Evolutionary conservation across 2,113 vertebrate genomes (phyloP), one percentile per base, ranked within the genome.

Genomic region (Lichenostomus cassidix): DNA sequence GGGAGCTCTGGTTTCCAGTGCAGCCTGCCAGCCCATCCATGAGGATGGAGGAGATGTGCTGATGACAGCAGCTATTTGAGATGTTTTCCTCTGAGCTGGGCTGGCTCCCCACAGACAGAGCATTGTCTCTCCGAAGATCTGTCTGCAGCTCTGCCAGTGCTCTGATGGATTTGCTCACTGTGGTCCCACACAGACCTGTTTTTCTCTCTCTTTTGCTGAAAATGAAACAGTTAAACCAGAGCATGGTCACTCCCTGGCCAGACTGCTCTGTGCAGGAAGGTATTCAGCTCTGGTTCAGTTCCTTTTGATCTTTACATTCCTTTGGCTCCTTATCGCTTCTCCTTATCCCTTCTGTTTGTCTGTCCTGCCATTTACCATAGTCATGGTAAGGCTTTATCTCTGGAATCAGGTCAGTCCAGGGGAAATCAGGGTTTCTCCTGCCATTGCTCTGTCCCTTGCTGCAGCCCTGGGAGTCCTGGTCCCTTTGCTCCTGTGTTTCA

Each of bases 291-390:
- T 52, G 79, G 5, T 49, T 47, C 29, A 55, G 17, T 8, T 83
- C 83, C 46, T 59, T 87, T 79, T 76, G 76, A 90, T 83, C 94
- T 80, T 39, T 39, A 44, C 80, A 74, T 92, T 92, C 86, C 69
- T 81, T 31, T 13, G 76, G 23, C 71, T 87, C 80, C 71, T 95
- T 92, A 94, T 96, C 87, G 12, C 60, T 63, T 60, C 60, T 46
- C 78, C 53, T 81, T 52, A 62, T 76, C 68, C 83, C 59, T 86
- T 33, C 67, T 47, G 18, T 37, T 76, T 62, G 44, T 47, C 70
- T 79, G 70, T 39, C 50, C 69, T 83, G 71, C 75, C 67, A 8
- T 25, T 53, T 39, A 21, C 59, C 5, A 4, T 4, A 12, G 35
- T 44, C 49, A 28, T 3, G 49, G 28, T 5, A 1, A 35, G 47